Evolutionary conservation across 2,888 invertebrate genomes (phyloP).

Genomic region (Atrina japonica): DNA sequence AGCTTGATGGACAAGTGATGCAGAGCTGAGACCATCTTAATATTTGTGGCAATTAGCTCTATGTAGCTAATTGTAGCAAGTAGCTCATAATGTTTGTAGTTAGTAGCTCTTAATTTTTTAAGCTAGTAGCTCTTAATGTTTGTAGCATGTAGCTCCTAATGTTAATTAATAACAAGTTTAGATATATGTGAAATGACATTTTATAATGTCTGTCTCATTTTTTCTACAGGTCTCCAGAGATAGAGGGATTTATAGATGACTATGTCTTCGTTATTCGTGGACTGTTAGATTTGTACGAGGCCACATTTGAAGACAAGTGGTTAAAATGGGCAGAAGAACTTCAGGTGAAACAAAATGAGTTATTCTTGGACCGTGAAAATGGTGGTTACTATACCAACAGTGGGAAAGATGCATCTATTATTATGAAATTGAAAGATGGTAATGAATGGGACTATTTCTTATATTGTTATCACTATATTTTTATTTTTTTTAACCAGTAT

Average conservation of each 20-base stretch:
- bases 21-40: constrained; percentile 52
- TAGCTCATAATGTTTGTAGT: too few species aligned
- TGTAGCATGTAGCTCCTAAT: too few species aligned
- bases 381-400: constrained; percentile 91
- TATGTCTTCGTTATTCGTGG: constrained; percentile 94
- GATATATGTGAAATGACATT: too few species aligned
- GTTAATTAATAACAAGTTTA: too few species aligned
- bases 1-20: constrained; percentile 46
- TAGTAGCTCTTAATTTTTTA: too few species aligned
- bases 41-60: too few species aligned
- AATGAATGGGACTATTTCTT: too few species aligned
- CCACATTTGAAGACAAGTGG: constrained; percentile 88
- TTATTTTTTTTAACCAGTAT: too few species aligned
- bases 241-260: constrained; percentile 93
- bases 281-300: constrained; percentile 92
- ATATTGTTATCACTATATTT: too few species aligned
- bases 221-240: constrained; percentile 84
- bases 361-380: constrained; percentile 90
- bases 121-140: too few species aligned
- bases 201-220: too few species aligned
- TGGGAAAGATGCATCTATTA: constrained; percentile 85
- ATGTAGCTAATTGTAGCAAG: too few species aligned
- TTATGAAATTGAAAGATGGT: constrained; percentile 92
- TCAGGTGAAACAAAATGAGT: constrained; percentile 89
- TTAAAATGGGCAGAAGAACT: constrained; percentile 90